Evolutionary conservation across 1,140 invertebrate species (phyloP).

Genomic region (Hycleus cichorii): DNA sequence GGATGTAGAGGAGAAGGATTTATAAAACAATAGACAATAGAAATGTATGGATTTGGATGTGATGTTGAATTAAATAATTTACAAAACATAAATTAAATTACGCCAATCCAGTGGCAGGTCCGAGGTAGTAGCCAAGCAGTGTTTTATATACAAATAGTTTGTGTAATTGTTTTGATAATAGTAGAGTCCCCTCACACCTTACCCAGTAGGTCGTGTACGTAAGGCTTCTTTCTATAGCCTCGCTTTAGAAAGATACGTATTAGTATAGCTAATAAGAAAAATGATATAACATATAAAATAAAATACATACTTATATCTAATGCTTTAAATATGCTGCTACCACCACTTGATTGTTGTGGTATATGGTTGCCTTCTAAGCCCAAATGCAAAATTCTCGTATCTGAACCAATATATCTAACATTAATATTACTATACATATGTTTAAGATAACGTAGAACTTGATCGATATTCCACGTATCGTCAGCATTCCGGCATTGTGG

Average conservation of each 20-base stretch:
- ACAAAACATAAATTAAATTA: no score
- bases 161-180: no score
- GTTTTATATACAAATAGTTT: no score
- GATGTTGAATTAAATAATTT: no score
- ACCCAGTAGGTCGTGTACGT: slow-evolving; percentile 54
- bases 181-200: slow-evolving; percentile 48
- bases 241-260: slow-evolving; percentile 69
- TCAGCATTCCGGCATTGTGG: slow-evolving; percentile 55
- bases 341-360: background rate
- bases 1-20: no score
- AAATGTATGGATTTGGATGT: no score
- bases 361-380: background rate
- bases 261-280: slow-evolving; percentile 61
- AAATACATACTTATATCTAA: slow-evolving; percentile 67
- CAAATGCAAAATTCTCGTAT: slow-evolving; percentile 31
- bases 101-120: no score
- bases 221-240: slow-evolving; percentile 60
- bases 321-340: slow-evolving; percentile 6
- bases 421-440: slow-evolving; percentile 56
- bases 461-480: slow-evolving; percentile 59
- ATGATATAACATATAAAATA: slow-evolving; percentile 61
- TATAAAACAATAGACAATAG: no score
- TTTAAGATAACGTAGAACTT: slow-evolving; percentile 69
- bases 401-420: slow-evolving; percentile 35
- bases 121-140: no score